Conservation (phyloP, 2,888 invertebrate species). For the Eurois occulta region DNA sequence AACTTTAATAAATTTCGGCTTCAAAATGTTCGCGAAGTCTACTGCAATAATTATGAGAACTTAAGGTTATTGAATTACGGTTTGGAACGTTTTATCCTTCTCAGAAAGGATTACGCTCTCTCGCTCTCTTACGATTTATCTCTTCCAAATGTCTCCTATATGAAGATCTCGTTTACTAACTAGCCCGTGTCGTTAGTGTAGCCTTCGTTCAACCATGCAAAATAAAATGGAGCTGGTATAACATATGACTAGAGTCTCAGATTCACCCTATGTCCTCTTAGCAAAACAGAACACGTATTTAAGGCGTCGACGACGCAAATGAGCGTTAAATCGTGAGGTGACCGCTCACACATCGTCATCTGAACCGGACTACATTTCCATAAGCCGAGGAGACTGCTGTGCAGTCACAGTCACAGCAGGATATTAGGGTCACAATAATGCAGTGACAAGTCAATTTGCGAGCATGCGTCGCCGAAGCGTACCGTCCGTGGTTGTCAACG, state of each 20-base stretch:
- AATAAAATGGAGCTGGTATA: background rate
- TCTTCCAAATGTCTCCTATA: conserved; percentile 1
- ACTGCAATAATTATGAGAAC: conserved; percentile 64
- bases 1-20: conserved; percentile 64
- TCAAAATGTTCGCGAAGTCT: conserved; percentile 60
- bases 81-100: conserved; percentile 51
- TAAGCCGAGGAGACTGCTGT: conserved; percentile 30
- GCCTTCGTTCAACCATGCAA: conserved; percentile 7
- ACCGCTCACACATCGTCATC: conserved; percentile 44
- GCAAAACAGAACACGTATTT: conserved; percentile 38
- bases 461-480: conserved; percentile 60
- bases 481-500: conserved; percentile 66
- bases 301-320: conserved; percentile 27
- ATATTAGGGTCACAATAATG: conserved; percentile 73
- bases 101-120: conserved; percentile 35
- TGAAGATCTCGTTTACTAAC: conserved; percentile 3
- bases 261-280: conserved; percentile 4
- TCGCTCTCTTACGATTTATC: too few species aligned
- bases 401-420: conserved; percentile 48
- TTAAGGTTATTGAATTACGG: conserved; percentile 61
- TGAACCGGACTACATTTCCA: conserved; percentile 43
- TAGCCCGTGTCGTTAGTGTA: background rate
- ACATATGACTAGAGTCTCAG: background rate
- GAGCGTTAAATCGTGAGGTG: conserved; percentile 33
- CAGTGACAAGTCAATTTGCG: conserved; percentile 78